Percentiles rank a stretch among this genome's conserved stretches.
Evolutionary conservation across 2,113 vertebrate species (phyloP).

Genomic region (Dasyurus viverrinus): DNA sequence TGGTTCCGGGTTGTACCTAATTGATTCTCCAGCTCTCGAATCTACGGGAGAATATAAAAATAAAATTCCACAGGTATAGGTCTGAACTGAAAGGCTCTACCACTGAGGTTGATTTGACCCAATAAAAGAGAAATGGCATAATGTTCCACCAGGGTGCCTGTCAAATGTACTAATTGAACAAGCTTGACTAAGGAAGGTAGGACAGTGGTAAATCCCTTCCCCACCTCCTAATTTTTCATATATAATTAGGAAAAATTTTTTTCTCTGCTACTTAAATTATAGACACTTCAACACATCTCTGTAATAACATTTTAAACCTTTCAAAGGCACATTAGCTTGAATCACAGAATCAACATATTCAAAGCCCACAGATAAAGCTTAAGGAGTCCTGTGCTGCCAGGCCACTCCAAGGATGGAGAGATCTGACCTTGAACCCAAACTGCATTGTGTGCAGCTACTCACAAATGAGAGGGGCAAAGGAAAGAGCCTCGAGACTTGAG

Average conservation of each 20-base stretch:
- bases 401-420: background rate
- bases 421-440: background rate
- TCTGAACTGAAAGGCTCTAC: background rate
- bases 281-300: background rate
- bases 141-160: background rate
- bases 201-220: background rate
- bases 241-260: background rate
- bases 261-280: background rate
- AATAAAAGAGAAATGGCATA: background rate
- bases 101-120: too few relatives aligned
- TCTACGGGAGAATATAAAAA: conserved; percentile 77
- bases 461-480: background rate
- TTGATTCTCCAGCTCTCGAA: conserved; percentile 93
- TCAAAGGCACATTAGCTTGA: background rate
- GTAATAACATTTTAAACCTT: background rate
- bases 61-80: background rate
- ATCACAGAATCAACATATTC: background rate
- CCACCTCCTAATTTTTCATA: background rate
- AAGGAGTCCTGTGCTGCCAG: background rate
- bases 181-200: background rate
- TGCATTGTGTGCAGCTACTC: background rate
- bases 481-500: background rate
- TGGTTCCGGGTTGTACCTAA: conserved; percentile 82
- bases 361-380: background rate
- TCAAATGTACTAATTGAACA: background rate